These are phyloP conservation scores for Hemicentrotus pulcherrimus DNA, from an alignment of 35 echinoderm and acorn worm genomes.

Conservation along the genomic window DNA sequence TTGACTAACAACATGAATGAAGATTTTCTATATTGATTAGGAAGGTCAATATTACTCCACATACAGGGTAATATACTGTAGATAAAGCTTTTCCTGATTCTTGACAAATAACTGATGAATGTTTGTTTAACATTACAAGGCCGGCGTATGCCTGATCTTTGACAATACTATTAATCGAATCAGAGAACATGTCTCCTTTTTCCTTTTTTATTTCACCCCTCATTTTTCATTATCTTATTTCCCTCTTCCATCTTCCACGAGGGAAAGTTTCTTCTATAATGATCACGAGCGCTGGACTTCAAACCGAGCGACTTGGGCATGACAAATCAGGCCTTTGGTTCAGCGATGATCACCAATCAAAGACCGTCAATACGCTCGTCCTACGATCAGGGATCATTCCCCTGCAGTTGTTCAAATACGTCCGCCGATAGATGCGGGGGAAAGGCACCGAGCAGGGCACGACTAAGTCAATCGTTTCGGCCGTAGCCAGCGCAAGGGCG, in stretches of 20 bases:
- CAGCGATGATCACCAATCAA: constrained; percentile 16
- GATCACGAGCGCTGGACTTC: not conserved
- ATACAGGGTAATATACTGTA: not conserved
- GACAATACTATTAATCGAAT: constrained; percentile 34
- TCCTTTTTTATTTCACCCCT: not conserved
- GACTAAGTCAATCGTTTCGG: constrained; percentile 25
- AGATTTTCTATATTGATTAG: not conserved
- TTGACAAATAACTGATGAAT: constrained; percentile 6
- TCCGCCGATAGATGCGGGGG: constrained; percentile 25
- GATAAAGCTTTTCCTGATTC: not conserved
- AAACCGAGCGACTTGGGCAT: not conserved
- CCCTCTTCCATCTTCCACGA: not conserved
- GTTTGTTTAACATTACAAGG: not conserved
- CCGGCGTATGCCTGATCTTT: constrained; percentile 3
- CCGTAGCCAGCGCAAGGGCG: not conserved
- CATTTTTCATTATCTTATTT: constrained; percentile 6
- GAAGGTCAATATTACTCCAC: not conserved
- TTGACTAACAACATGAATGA: not conserved
- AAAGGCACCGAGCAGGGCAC: not conserved
- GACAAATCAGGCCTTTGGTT: constrained; percentile 2
- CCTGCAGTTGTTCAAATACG: constrained; percentile 48
- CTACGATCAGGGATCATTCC: constrained; percentile 23
- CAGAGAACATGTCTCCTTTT: constrained; percentile 22
- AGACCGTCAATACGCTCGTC: constrained; percentile 26
- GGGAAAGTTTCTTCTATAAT: not conserved